Evolutionary conservation across 2,113 vertebrate species (phyloP).

Genomic region (Lynx canadensis): DNA sequence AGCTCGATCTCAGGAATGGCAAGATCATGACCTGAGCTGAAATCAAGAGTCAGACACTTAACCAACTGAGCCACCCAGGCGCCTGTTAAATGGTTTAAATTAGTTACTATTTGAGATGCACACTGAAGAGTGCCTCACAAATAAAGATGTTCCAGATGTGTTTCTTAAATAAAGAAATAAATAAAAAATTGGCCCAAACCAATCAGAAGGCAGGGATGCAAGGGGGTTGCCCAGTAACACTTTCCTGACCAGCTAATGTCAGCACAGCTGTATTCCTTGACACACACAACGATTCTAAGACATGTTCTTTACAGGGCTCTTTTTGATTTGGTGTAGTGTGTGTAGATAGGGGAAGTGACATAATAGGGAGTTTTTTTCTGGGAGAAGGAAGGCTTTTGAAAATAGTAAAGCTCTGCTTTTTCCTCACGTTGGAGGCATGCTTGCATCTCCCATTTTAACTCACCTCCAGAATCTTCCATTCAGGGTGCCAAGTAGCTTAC

Average conservation of each 20-base stretch:
- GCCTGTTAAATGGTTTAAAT: not conserved
- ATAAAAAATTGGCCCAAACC: not conserved
- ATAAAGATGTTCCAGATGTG: not conserved
- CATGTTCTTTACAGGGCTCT: not conserved
- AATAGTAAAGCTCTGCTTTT: not conserved
- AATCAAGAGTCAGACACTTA: no score
- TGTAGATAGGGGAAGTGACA: not conserved
- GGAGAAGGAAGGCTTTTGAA: not conserved
- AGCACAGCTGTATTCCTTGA: not conserved
- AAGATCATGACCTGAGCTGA: no score
- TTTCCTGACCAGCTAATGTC: not conserved
- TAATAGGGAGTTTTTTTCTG: not conserved
- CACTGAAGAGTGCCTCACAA: not conserved
- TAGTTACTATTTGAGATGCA: not conserved
- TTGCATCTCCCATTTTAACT: not conserved
- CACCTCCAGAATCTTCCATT: not conserved
- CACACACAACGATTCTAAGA: not conserved
- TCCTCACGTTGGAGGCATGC: not conserved
- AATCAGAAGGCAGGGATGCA: not conserved
- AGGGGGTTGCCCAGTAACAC: not conserved
- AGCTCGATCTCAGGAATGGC: no score
- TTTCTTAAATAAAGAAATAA: not conserved
- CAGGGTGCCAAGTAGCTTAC: not conserved
- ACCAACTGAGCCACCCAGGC: no score
- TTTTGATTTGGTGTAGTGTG: not conserved